Evolutionary conservation across 1,140 invertebrate species (phyloP).

Genomic region (Habropoda laboriosa): DNA sequence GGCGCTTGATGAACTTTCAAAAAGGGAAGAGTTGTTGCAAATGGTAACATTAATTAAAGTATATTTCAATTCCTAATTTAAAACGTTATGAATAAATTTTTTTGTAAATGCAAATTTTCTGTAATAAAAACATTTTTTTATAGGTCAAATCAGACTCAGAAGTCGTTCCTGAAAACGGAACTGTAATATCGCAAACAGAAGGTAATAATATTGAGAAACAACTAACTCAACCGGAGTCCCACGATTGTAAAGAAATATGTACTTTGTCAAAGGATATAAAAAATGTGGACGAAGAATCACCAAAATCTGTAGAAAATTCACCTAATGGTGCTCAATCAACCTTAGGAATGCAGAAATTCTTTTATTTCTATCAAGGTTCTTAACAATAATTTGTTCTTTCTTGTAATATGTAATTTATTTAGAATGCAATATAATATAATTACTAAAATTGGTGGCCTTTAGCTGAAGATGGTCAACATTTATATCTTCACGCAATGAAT

Average conservation of each 20-base stretch:
- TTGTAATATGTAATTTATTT: conserved; percentile 17
- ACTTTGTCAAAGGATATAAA: conserved; percentile 9
- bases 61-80: not conserved
- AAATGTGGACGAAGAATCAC: conserved; percentile 25
- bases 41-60: conserved; percentile 40
- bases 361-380: conserved; percentile 94
- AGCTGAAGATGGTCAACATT: conserved; percentile 94
- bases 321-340: conserved; percentile 12
- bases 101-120: not conserved
- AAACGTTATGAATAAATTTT: not conserved
- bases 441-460: conserved; percentile 62
- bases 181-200: not conserved
- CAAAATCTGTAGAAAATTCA: conserved; percentile 37
- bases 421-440: not conserved
- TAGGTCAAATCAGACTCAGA: conserved; percentile 9
- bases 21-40: conserved; percentile 73
- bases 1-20: conserved; percentile 86
- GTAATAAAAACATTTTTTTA: not conserved
- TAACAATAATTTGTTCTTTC: not conserved
- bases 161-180: not conserved
- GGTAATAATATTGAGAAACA: conserved; percentile 20
- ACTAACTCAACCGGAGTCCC: conserved; percentile 15
- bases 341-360: conserved; percentile 82
- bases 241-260: conserved; percentile 7
- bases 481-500: conserved; percentile 96